These are phyloP conservation scores for Synergus laeviventris DNA, from an alignment of 2,888 invertebrate species.

Conservation along the genomic window DNA sequence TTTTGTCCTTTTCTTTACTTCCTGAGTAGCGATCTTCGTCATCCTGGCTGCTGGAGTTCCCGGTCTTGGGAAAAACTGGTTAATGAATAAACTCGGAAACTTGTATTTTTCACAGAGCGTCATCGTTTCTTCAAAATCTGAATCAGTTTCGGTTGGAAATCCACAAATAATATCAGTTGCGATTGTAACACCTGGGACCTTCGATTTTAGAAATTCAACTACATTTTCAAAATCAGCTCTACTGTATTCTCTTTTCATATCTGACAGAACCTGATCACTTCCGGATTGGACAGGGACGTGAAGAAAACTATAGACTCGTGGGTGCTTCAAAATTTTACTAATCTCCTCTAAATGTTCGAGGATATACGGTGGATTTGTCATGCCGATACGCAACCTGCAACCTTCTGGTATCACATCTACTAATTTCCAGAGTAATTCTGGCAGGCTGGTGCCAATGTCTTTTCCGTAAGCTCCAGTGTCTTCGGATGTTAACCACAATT, in stretches of 20 bases:
- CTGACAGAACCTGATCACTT: conserved; percentile 94
- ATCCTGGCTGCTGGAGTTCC: conserved; percentile 97
- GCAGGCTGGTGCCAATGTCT: conserved; percentile 93
- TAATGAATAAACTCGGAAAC: conserved; percentile 97
- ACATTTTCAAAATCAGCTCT: conserved; percentile 92
- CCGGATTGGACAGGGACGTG: conserved; percentile 99
- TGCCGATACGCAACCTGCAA: conserved; percentile 92
- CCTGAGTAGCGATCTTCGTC: conserved; percentile 88
- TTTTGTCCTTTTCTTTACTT: conserved; percentile 94
- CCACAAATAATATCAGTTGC: conserved; percentile 99
- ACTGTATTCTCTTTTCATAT: conserved; percentile 98
- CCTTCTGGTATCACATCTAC: conserved; percentile 86
- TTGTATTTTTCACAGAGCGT: conserved; percentile 88
- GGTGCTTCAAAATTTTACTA: conserved; percentile 90
- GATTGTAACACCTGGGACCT: conserved; percentile 93
- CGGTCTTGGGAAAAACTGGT: conserved; percentile 97
- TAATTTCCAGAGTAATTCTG: conserved; percentile 90
- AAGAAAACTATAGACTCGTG: conserved; percentile 94
- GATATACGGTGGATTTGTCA: conserved; percentile 99
- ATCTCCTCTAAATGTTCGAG: conserved; percentile 95
- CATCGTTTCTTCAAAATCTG: conserved; percentile 93
- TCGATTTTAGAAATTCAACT: conserved; percentile 87
- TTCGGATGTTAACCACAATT: conserved; percentile 98
- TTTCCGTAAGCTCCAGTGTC: conserved; percentile 98
- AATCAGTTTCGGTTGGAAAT: conserved; percentile 96